These are phyloP conservation scores for Solea senegalensis DNA, from an alignment of 2,113 vertebrate species.

Conservation along the genomic window DNA sequence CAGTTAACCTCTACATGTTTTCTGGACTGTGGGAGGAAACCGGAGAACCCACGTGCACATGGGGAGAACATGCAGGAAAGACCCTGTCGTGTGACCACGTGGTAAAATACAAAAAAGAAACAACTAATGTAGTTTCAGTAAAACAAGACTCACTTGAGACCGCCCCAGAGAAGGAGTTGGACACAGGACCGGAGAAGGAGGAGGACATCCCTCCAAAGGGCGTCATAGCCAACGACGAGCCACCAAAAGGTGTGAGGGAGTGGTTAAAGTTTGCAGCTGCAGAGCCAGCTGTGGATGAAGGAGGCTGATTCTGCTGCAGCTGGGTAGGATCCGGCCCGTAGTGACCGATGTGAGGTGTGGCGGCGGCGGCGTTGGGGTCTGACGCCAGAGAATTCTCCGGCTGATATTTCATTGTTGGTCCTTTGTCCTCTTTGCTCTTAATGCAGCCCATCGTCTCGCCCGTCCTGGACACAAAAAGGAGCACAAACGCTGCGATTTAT, in stretches of 20 bases:
- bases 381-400: slow-evolving; percentile 79
- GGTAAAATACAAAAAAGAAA: background rate
- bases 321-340: slow-evolving; percentile 90
- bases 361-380: slow-evolving; percentile 73
- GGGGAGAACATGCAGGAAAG: too few relatives aligned
- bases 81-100: too few relatives aligned
- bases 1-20: too few relatives aligned
- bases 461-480: slow-evolving; percentile 52
- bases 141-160: slow-evolving; percentile 84
- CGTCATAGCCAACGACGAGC: slow-evolving; percentile 86
- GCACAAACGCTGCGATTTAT: slow-evolving; percentile 8
- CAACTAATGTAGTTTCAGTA: too few relatives aligned
- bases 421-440: slow-evolving; percentile 96
- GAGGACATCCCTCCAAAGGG: slow-evolving; percentile 92
- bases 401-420: slow-evolving; percentile 88
- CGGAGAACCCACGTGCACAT: too few relatives aligned
- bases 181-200: slow-evolving; percentile 87
- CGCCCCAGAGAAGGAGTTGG: slow-evolving; percentile 88
- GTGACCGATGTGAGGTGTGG: slow-evolving; percentile 81
- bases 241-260: slow-evolving; percentile 91
- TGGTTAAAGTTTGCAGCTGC: slow-evolving; percentile 82
- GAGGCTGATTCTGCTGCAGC: slow-evolving; percentile 80
- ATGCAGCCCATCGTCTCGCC: slow-evolving; percentile 91
- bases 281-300: slow-evolving; percentile 81
- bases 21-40: too few relatives aligned